Percentiles rank a stretch among this genome's conserved stretches.
Conservation (phyloP, 2,113 vertebrate species). For the Scomber japonicus region DNA sequence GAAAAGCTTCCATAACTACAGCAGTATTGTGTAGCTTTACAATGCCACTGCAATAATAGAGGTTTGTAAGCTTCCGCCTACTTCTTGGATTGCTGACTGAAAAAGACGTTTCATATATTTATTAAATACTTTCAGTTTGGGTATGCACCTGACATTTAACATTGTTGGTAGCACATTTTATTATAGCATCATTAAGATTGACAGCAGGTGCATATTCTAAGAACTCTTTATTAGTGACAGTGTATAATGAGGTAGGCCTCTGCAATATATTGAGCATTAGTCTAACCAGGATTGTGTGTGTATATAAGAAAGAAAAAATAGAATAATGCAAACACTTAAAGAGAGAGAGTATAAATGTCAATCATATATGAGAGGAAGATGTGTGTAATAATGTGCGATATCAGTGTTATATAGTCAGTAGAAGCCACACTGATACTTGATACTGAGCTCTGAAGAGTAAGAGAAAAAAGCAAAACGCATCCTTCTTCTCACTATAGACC, state of each 20-base stretch:
- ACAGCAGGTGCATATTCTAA: background rate
- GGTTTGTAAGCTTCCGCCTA: background rate
- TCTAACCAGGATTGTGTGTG: background rate
- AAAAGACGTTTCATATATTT: background rate
- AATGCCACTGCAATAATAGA: background rate
- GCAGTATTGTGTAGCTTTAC: background rate
- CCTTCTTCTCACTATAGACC: slow-evolving; percentile 22
- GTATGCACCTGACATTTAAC: background rate
- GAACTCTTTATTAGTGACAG: background rate
- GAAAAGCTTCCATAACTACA: too few relatives aligned
- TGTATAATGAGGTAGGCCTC: background rate
- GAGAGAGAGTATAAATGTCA: background rate
- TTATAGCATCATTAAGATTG: background rate
- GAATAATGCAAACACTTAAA: slow-evolving; percentile 13
- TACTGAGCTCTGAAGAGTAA: slow-evolving; percentile 36
- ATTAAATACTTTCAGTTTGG: background rate
- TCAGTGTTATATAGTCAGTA: slow-evolving; percentile 45
- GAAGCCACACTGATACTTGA: slow-evolving; percentile 48
- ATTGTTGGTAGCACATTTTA: too few relatives aligned
- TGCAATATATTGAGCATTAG: background rate
- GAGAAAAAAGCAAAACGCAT: slow-evolving; percentile 50
- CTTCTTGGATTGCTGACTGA: background rate
- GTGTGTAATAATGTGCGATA: slow-evolving; percentile 5
- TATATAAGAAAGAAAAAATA: background rate
- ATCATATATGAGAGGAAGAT: background rate